phyloP scores from a whole-genome alignment of 2,888 invertebrate species.

The Ichneumoninae sp. region DNA sequence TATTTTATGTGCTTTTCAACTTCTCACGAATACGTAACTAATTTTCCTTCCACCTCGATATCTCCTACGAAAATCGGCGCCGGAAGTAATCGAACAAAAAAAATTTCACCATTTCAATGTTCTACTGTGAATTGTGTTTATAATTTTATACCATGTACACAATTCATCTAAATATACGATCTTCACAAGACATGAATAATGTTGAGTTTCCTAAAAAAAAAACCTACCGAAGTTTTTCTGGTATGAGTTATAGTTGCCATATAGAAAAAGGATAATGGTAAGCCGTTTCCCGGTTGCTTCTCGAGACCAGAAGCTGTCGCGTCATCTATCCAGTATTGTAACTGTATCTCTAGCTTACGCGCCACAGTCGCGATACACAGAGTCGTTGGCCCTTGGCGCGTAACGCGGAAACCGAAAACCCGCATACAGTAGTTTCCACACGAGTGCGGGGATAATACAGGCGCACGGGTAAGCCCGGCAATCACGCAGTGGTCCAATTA shows the following conservation, averaged over 20 bases:
- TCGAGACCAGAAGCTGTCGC: background rate
- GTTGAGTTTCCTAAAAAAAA: background rate
- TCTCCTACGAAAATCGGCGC: too few relatives aligned
- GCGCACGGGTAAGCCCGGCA: slow-evolving; percentile 75
- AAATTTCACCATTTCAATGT: too few relatives aligned
- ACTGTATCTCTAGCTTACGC: slow-evolving; percentile 6
- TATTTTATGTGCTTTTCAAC: too few relatives aligned
- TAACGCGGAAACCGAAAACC: slow-evolving; percentile 75
- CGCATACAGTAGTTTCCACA: slow-evolving; percentile 38
- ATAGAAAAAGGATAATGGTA: slow-evolving; percentile 43
- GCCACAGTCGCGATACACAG: slow-evolving; percentile 23
- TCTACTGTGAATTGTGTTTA: too few relatives aligned
- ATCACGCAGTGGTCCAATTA: slow-evolving; percentile 82
- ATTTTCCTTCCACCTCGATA: too few relatives aligned
- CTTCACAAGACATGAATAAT: background rate
- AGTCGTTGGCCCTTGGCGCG: slow-evolving; percentile 66
- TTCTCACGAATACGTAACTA: too few relatives aligned
- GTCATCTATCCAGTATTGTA: background rate
- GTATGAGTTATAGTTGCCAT: slow-evolving; percentile 61
- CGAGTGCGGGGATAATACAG: slow-evolving; percentile 22
- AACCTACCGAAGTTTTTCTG: background rate
- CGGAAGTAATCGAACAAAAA: too few relatives aligned
- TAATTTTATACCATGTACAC: background rate
- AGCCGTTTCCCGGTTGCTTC: slow-evolving; percentile 7
- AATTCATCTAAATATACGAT: background rate